phyloP scores from a whole-genome alignment of 2,888 invertebrate species.

The Leptura quadrifasciata region DNA sequence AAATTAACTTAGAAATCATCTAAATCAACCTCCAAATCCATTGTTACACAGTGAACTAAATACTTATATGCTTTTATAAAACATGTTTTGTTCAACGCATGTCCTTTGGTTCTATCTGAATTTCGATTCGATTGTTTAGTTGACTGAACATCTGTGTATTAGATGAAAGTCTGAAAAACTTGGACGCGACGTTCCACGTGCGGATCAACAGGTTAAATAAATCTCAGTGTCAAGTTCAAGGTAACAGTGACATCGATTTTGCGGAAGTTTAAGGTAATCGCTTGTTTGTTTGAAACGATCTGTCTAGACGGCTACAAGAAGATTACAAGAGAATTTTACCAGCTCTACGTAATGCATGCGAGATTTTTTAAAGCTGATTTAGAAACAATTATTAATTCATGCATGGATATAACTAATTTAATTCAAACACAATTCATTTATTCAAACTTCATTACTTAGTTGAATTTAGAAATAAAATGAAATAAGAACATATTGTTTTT shows the following conservation, averaged over 20 bases:
- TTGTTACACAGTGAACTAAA: neutral
- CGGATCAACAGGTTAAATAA: constrained; percentile 65
- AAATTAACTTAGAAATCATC: neutral
- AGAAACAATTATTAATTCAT: neutral
- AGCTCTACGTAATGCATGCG: constrained; percentile 16
- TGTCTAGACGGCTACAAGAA: constrained; percentile 27
- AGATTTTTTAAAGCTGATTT: neutral
- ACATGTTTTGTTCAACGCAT: neutral
- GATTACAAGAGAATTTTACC: neutral
- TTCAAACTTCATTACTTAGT: too few relatives aligned
- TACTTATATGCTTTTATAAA: constrained; percentile 1
- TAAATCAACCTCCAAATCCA: neutral
- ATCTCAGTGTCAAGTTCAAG: constrained; percentile 63
- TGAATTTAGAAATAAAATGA: too few relatives aligned
- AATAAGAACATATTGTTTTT: too few relatives aligned
- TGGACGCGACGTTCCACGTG: constrained; percentile 48
- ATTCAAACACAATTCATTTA: too few relatives aligned
- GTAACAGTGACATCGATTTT: constrained; percentile 65
- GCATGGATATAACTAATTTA: neutral
- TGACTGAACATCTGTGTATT: neutral
- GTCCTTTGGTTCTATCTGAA: neutral
- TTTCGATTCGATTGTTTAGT: neutral
- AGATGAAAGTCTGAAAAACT: neutral
- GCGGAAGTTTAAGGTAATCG: constrained; percentile 36
- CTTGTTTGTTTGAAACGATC: constrained; percentile 27